Conservation (phyloP, 2,797 vertebrate species). For the Denticeps clupeoides region DNA sequence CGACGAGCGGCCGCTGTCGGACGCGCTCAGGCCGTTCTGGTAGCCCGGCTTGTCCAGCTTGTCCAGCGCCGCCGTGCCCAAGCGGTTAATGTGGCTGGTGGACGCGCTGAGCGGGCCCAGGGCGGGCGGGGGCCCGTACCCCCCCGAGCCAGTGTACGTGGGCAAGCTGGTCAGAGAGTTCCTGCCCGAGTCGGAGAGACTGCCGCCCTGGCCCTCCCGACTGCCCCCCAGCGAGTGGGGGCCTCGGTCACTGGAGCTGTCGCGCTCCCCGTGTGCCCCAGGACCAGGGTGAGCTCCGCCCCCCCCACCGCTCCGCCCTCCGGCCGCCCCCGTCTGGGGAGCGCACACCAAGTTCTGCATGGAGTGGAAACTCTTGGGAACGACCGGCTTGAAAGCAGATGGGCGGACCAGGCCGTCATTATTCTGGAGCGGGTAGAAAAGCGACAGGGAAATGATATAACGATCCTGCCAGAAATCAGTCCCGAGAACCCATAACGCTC, state of each 20-base stretch:
- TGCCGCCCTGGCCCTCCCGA: slow-evolving; percentile 11
- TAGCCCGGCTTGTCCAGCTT: slow-evolving; percentile 49
- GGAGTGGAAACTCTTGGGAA: slow-evolving; percentile 80
- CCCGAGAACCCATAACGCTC: no score
- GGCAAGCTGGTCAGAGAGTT: slow-evolving; percentile 96
- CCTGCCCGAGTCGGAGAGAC: slow-evolving; percentile 87
- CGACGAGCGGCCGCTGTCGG: slow-evolving; percentile 89
- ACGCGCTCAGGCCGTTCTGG: slow-evolving; percentile 88
- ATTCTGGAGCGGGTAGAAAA: slow-evolving; percentile 45
- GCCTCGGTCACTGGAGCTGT: slow-evolving; percentile 20
- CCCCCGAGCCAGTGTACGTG: slow-evolving; percentile 69
- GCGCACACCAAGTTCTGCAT: slow-evolving; percentile 71
- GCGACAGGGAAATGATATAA: no score
- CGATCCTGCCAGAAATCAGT: no score
- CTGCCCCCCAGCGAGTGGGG: slow-evolving; percentile 11
- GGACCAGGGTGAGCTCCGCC: not conserved
- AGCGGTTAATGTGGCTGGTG: slow-evolving; percentile 95
- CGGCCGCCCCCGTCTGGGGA: slow-evolving; percentile 58
- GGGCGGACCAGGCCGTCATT: slow-evolving; percentile 75
- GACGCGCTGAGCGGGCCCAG: slow-evolving; percentile 93
- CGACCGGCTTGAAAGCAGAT: slow-evolving; percentile 52
- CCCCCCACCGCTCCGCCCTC: slow-evolving; percentile 52
- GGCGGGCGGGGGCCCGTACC: slow-evolving; percentile 77
- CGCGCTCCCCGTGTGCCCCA: slow-evolving; percentile 9
- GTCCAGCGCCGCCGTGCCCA: slow-evolving; percentile 65